A percentile compares a stretch with the other conserved stretches of the same genome.
These are phyloP conservation scores for Pseudochirops corinnae DNA, from an alignment of 2,797 vertebrate species.

Conservation along the genomic window DNA sequence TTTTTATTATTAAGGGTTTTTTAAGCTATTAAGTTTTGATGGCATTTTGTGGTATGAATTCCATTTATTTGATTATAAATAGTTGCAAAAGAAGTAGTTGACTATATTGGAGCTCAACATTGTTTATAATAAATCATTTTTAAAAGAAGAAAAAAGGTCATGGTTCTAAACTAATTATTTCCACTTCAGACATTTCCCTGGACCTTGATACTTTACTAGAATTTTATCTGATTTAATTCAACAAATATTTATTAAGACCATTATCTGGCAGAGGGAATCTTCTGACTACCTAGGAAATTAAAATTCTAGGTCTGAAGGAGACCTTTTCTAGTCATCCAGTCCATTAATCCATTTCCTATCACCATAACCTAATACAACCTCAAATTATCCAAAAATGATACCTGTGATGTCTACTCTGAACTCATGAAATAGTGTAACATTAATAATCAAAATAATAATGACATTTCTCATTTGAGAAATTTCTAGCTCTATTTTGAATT, in stretches of 20 bases:
- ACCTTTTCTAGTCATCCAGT: not conserved
- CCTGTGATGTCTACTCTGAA: not conserved
- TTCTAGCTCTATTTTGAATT: not conserved
- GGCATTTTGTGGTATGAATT: not conserved
- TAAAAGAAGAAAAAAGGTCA: not conserved
- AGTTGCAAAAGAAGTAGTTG: not conserved
- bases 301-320: not conserved
- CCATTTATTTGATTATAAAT: not conserved
- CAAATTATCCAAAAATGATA: not conserved
- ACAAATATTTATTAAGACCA: not conserved
- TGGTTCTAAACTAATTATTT: not conserved
- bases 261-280: not conserved
- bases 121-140: not conserved
- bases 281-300: not conserved
- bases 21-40: not conserved
- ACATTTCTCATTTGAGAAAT: not conserved
- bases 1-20: not conserved
- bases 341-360: not conserved
- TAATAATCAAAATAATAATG: not conserved
- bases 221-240: not conserved
- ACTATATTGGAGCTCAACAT: not conserved
- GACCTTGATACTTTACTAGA: not conserved
- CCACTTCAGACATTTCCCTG: not conserved
- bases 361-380: not conserved
- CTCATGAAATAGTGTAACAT: not conserved